Evolutionary conservation across 2,888 invertebrate genomes (phyloP).

Genomic region (Cosmorhoe ocellata): DNA sequence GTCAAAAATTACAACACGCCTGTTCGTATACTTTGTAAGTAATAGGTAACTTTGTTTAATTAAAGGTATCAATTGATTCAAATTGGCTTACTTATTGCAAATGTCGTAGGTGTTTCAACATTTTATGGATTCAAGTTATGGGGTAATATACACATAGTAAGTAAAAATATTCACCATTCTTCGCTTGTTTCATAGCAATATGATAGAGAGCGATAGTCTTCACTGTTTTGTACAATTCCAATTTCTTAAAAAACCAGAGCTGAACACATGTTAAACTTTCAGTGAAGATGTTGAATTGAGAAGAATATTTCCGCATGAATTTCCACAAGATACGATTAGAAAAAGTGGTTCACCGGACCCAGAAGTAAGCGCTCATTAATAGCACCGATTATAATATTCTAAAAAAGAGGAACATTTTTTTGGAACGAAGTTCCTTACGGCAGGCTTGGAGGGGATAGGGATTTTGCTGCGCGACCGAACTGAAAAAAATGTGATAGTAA

Average conservation of each 20-base stretch:
- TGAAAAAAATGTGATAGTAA: too few relatives aligned
- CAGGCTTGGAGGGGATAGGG: too few relatives aligned
- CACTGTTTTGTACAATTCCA: background rate
- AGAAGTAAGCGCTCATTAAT: slow-evolving; percentile 67
- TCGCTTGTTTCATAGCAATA: background rate
- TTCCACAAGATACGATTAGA: slow-evolving; percentile 67
- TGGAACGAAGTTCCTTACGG: too few relatives aligned
- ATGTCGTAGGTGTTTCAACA: slow-evolving; percentile 46
- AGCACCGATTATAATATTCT: too few relatives aligned
- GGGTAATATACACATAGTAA: slow-evolving; percentile 71
- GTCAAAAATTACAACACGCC: slow-evolving; percentile 29
- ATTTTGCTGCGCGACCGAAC: too few relatives aligned
- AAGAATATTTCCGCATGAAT: slow-evolving; percentile 69
- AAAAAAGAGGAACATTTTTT: too few relatives aligned
- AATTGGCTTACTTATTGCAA: background rate
- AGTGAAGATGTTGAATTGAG: slow-evolving; percentile 74
- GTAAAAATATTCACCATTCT: slow-evolving; percentile 38
- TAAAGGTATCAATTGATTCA: background rate
- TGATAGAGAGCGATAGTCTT: too few relatives aligned
- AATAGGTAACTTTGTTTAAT: slow-evolving; percentile 21
- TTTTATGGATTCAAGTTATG: slow-evolving; percentile 41
- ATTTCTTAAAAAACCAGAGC: background rate
- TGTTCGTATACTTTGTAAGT: slow-evolving; percentile 31
- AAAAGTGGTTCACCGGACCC: slow-evolving; percentile 62
- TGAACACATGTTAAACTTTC: slow-evolving; percentile 21